phyloP scores from a whole-genome alignment of 1,140 invertebrate species.

The Zaprionus ornatus region DNA sequence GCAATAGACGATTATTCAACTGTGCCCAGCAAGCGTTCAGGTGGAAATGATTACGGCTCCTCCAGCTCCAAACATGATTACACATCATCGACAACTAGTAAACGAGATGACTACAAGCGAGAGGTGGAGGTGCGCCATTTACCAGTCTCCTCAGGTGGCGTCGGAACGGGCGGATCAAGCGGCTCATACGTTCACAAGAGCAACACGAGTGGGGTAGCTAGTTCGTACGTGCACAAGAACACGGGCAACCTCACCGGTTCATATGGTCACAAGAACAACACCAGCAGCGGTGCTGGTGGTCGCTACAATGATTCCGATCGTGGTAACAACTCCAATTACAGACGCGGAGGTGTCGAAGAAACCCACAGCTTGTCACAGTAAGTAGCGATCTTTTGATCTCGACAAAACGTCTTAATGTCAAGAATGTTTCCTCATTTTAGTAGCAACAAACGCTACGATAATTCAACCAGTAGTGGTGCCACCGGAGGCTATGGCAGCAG shows the following conservation, averaged over 20 bases:
- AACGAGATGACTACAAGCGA: slow-evolving; percentile 72
- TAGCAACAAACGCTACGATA: slow-evolving; percentile 77
- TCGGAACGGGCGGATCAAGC: slow-evolving; percentile 45
- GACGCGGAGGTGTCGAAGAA: slow-evolving; percentile 69
- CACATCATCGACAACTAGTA: slow-evolving; percentile 57
- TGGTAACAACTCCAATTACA: slow-evolving; percentile 61
- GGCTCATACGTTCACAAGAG: slow-evolving; percentile 70
- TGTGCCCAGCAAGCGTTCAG: slow-evolving; percentile 69
- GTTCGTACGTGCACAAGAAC: slow-evolving; percentile 66
- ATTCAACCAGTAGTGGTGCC: slow-evolving; percentile 56
- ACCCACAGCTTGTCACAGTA: slow-evolving; percentile 64
- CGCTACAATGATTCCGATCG: slow-evolving; percentile 72
- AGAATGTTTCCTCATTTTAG: slow-evolving; percentile 16
- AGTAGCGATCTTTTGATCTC: background rate
- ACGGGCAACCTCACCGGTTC: slow-evolving; percentile 41
- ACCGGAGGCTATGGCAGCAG: slow-evolving; percentile 63
- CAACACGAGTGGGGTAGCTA: slow-evolving; percentile 40
- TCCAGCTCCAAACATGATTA: slow-evolving; percentile 70
- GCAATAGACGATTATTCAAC: slow-evolving; percentile 73
- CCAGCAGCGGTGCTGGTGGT: slow-evolving; percentile 43
- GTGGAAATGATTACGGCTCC: slow-evolving; percentile 64
- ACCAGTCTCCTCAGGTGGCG: slow-evolving; percentile 47
- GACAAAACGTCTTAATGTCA: background rate
- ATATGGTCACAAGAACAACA: slow-evolving; percentile 64
- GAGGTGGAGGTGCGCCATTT: slow-evolving; percentile 74